Percentiles rank a stretch among this genome's conserved stretches.
These are phyloP conservation scores for Caenorhabditis brenneri DNA, from an alignment of 1,140 invertebrate genomes.

Conservation along the genomic window DNA sequence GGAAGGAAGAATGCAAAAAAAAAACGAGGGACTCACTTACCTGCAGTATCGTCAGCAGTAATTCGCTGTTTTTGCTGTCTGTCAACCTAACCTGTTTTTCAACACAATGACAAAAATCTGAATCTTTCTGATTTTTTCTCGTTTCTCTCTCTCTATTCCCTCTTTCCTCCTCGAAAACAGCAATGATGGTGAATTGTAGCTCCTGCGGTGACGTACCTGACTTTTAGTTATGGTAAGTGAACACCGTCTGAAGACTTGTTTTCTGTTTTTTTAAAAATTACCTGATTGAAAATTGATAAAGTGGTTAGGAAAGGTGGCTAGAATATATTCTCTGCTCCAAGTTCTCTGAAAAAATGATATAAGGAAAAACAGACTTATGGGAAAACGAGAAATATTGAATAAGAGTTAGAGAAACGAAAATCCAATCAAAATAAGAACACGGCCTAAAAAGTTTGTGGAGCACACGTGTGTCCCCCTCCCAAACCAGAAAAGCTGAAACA, in stretches of 20 bases:
- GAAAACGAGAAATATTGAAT: background rate
- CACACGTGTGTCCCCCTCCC: background rate
- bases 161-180: background rate
- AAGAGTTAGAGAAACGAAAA: background rate
- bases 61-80: background rate
- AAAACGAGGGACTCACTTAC: background rate
- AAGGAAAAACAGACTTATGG: background rate
- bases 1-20: background rate
- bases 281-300: background rate
- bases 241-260: background rate
- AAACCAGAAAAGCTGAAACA: background rate
- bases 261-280: no score
- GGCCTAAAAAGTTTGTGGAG: background rate
- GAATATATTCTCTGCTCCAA: background rate
- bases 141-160: background rate
- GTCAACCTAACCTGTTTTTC: constrained; percentile 22
- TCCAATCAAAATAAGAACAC: background rate
- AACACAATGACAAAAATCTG: constrained; percentile 1
- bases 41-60: constrained; percentile 6
- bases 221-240: background rate
- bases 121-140: background rate
- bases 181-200: background rate
- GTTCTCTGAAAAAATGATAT: background rate
- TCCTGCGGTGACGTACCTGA: background rate
- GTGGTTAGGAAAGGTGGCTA: background rate